Base-by-base conservation (phyloP, 2,113 vertebrate genomes). In the Melozone crissalis region DNA sequence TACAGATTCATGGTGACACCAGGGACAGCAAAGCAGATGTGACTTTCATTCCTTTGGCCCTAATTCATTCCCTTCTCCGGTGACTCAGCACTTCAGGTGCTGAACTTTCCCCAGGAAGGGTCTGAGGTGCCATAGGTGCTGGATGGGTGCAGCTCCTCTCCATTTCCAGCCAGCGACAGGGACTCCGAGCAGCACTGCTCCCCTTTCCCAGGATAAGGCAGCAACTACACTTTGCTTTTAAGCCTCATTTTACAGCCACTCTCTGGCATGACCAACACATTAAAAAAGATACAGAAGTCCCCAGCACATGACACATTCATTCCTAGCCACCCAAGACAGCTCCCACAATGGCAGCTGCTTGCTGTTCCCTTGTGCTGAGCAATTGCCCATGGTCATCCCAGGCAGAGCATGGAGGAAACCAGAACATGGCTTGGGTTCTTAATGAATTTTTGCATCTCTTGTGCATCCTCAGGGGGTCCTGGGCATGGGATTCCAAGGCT, bases 11-110 rank as follows among this genome's bases (percentile, higher is more conserved):
- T 13, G 12, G 68, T 49, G 84, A 75, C 89, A 87, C 61, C 33
- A 69, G 84, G 69, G 77, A 93, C 77, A 78, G 33, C 57, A 91
- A 91, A 71, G 43, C 52, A 93, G 89, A 82, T 72, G 69, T 78
- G 65, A 77, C 63, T 47, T 74, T 66, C 47, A 18, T 52, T 80
- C 72, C 65, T 82, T 30, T 54, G 41, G 35, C 20, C 84, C 47
- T 91, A 91, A 72, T 61, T 55, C 17, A 31, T 87, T 82, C 78
- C 44, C 54, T 87, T 68, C 31, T 79, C 74, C n/a, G 44, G 46
- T 59, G 44, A 35, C 43, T 86, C 67, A 62, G 79, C 30, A 66
- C 39, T 59, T 74, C 65, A 43, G 46, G 16, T 47, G 35, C 62
- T 61, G 52, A 87, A 51, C 31, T 43, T 87, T 27, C 47, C 23